Evolutionary conservation across 2,888 invertebrate species (phyloP).

Genomic region (Dione juno): DNA sequence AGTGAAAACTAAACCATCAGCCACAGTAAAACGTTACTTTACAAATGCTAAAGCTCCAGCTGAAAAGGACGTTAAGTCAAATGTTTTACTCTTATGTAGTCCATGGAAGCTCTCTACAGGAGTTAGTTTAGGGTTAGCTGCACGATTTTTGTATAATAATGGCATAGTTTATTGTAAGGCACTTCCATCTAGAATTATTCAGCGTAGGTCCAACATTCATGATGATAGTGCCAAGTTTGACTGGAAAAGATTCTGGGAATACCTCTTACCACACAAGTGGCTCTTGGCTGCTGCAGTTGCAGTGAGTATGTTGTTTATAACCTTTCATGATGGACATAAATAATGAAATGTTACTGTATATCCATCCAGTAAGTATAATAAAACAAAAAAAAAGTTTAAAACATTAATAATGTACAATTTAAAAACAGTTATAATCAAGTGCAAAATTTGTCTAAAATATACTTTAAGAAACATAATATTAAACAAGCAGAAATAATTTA

Average conservation of each 20-base stretch:
- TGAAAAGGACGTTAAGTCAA: slow-evolving; percentile 62
- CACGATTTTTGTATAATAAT: slow-evolving; percentile 66
- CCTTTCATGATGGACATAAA: not conserved
- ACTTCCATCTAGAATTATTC: slow-evolving; percentile 79
- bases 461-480: too few species aligned
- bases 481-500: too few species aligned
- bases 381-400: too few species aligned
- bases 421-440: too few species aligned
- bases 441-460: too few species aligned
- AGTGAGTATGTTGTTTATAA: slow-evolving; percentile 80
- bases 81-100: slow-evolving; percentile 61
- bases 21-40: slow-evolving; percentile 61
- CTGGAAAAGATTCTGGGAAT: slow-evolving; percentile 88
- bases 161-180: slow-evolving; percentile 87
- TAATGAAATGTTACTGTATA: not conserved
- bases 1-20: slow-evolving; percentile 64
- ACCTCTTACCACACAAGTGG: slow-evolving; percentile 90
- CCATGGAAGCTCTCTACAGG: slow-evolving; percentile 79
- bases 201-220: slow-evolving; percentile 77
- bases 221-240: slow-evolving; percentile 87
- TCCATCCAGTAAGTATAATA: not conserved
- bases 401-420: too few species aligned
- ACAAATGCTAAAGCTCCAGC: slow-evolving; percentile 58
- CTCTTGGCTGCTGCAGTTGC: slow-evolving; percentile 89
- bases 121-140: slow-evolving; percentile 71